phyloP scores from a whole-genome alignment of 2,113 vertebrate species.

The Zosterops hypoxanthus region DNA sequence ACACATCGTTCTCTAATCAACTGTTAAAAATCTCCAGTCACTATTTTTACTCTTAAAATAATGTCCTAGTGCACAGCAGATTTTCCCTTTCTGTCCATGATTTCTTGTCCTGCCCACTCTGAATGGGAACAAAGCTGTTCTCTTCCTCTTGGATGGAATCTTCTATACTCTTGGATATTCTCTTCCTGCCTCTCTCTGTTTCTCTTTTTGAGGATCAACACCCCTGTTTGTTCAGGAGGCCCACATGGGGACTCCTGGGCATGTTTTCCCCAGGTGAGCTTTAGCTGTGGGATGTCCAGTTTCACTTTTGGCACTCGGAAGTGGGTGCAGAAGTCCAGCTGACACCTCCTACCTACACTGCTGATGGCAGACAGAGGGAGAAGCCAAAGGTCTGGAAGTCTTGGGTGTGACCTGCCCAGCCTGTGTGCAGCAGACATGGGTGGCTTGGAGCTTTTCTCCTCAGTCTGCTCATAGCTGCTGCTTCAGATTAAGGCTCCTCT shows the following conservation, averaged over 20 bases:
- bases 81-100: background rate
- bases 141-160: background rate
- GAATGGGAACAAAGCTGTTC: background rate
- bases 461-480: background rate
- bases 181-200: background rate
- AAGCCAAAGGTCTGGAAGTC: background rate
- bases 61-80: background rate
- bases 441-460: background rate
- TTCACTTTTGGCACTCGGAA: background rate
- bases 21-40: background rate
- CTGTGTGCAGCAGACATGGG: background rate
- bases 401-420: background rate
- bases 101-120: background rate
- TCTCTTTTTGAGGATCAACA: background rate
- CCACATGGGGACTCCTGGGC: background rate
- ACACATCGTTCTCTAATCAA: background rate
- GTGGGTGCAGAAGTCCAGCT: background rate
- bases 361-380: background rate
- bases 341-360: background rate
- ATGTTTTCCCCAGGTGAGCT: background rate
- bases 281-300: background rate
- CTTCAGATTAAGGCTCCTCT: constrained; percentile 1
- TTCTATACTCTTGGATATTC: background rate
- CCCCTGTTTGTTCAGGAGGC: background rate
- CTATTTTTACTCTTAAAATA: background rate